These are phyloP conservation scores for Pterocles gutturalis DNA, from an alignment of 2,113 vertebrate species.

Conservation along the genomic window DNA sequence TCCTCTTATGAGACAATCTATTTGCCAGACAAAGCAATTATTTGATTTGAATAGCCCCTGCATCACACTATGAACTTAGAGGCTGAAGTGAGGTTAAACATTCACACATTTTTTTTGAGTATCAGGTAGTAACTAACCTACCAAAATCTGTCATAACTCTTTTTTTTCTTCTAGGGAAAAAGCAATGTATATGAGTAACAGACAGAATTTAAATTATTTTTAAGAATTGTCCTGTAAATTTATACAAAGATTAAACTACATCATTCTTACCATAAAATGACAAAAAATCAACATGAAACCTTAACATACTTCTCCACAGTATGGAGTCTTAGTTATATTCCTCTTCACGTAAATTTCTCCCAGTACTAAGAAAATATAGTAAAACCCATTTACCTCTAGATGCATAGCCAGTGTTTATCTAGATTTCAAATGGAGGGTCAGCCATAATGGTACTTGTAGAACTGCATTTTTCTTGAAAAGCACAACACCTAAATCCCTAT, in stretches of 20 bases:
- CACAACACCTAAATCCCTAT: background rate
- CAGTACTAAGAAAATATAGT: background rate
- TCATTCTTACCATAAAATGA: background rate
- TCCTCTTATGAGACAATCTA: slow-evolving; percentile 67
- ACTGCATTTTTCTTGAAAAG: background rate
- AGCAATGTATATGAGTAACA: background rate
- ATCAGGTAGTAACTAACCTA: background rate
- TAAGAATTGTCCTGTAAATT: background rate
- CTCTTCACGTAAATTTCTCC: background rate
- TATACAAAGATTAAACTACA: background rate
- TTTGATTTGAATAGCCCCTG: slow-evolving; percentile 52
- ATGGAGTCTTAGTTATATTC: background rate
- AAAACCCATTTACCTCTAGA: background rate
- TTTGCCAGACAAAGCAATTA: slow-evolving; percentile 64
- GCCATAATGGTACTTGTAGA: background rate
- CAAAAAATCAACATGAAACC: background rate
- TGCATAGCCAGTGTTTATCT: background rate
- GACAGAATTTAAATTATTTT: background rate
- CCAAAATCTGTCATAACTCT: background rate
- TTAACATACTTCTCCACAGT: background rate
- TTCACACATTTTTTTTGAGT: background rate
- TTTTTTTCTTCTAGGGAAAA: background rate
- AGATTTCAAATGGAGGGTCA: background rate
- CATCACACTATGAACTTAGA: background rate
- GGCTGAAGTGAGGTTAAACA: background rate